Percentiles rank a stretch among this genome's conserved stretches.
These are phyloP conservation scores for Rhopalosiphum padi DNA, from an alignment of 1,140 invertebrate species.

Conservation along the genomic window DNA sequence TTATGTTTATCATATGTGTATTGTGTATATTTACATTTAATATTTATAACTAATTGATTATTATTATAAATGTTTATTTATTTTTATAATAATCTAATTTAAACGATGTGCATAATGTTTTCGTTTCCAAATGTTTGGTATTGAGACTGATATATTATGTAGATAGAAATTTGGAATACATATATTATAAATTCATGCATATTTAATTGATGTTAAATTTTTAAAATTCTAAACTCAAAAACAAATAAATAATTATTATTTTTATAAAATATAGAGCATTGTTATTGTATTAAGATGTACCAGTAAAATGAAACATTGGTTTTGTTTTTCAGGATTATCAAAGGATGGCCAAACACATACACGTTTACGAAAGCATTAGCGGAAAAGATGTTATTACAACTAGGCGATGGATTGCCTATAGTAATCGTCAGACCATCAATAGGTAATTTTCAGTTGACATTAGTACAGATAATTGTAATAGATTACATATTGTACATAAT, in stretches of 20 bases:
- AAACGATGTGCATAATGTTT: neutral
- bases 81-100: neutral
- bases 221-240: neutral
- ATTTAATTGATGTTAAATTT: neutral
- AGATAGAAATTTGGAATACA: too few relatives aligned
- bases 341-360: constrained; percentile 82
- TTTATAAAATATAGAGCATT: too few relatives aligned
- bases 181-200: neutral
- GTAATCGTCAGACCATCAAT: constrained; percentile 92
- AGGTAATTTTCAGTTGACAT: constrained; percentile 67
- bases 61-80: neutral
- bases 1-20: too few relatives aligned
- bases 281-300: neutral
- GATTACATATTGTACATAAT: neutral
- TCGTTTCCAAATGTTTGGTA: too few relatives aligned
- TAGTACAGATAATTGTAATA: neutral
- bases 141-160: too few relatives aligned
- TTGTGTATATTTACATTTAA: too few relatives aligned
- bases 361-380: constrained; percentile 85
- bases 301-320: neutral
- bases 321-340: constrained; percentile 64
- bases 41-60: neutral
- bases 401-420: constrained; percentile 75
- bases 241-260: too few relatives aligned
- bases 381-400: constrained; percentile 77